Percentiles rank a stretch among this genome's conserved stretches.
phyloP scores from a whole-genome alignment of 2,797 vertebrate species.

The Smutsia temminckii region DNA sequence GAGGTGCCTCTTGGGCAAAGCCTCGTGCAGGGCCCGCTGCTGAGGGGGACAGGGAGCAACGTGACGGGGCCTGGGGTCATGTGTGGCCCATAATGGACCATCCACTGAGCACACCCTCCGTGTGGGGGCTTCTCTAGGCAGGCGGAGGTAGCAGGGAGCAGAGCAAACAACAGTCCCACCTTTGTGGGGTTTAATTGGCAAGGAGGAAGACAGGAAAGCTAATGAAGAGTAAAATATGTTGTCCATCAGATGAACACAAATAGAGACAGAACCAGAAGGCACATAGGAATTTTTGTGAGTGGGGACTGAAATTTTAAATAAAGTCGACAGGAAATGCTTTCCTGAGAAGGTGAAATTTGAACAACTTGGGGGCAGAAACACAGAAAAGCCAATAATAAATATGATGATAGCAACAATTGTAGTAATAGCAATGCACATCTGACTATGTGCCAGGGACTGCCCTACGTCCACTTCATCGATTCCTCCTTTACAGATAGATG shows the following conservation, averaged over 20 bases:
- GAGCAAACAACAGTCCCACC: fast-evolving
- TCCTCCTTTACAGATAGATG: background rate
- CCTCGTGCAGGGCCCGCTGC: fast-evolving
- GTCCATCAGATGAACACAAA: background rate
- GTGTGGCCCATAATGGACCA: too few species aligned
- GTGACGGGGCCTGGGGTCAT: too few species aligned
- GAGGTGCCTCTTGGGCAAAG: background rate
- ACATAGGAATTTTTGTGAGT: fast-evolving
- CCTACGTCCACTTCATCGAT: background rate
- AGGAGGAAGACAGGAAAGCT: background rate
- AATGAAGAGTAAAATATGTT: background rate
- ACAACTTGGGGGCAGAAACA: background rate
- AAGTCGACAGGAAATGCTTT: background rate
- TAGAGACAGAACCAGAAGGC: fast-evolving
- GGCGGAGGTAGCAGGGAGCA: fast-evolving
- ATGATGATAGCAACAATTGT: fast-evolving
- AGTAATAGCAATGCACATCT: too few species aligned
- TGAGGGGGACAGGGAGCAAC: too few species aligned
- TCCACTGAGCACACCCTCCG: fast-evolving
- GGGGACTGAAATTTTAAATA: too few species aligned
- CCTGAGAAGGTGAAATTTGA: background rate
- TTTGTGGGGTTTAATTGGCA: fast-evolving
- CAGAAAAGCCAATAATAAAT: background rate
- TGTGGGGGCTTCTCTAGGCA: background rate
- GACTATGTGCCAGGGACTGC: fast-evolving